Percentiles rank a stretch among this genome's conserved stretches.
phyloP scores from a whole-genome alignment of 64 coral and sea anemone species.

The Dendrophyllia cribrosa region DNA sequence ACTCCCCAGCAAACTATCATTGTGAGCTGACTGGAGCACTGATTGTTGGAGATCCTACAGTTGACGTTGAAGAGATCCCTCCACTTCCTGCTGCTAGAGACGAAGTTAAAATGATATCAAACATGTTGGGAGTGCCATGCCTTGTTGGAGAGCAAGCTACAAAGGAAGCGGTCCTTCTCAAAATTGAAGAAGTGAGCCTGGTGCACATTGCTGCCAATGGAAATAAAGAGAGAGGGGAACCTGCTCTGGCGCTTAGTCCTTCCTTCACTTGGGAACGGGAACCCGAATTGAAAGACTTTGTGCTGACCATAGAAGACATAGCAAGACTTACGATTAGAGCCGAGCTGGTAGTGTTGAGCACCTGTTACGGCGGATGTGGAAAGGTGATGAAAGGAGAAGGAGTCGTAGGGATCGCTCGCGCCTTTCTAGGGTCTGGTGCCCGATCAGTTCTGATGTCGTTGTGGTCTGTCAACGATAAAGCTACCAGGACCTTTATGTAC shows the following conservation, averaged over 20 bases:
- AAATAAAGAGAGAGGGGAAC: constrained; percentile 1
- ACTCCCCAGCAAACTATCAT: background rate
- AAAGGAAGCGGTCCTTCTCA: background rate
- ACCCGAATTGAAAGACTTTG: background rate
- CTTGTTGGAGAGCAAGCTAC: constrained; percentile 40
- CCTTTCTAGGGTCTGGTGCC: constrained; percentile 22
- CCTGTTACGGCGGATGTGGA: constrained; percentile 5
- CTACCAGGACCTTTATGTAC: background rate
- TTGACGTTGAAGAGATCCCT: background rate
- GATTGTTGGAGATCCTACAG: constrained; percentile 43
- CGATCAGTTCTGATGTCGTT: background rate
- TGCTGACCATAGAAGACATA: constrained; percentile 16
- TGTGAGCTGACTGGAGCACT: background rate
- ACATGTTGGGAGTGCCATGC: background rate
- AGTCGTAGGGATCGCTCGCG: background rate
- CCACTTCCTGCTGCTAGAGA: background rate
- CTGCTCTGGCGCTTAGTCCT: background rate
- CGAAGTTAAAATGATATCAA: constrained; percentile 8
- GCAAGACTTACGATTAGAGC: background rate
- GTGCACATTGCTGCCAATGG: constrained; percentile 37
- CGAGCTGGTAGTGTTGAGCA: constrained; percentile 27
- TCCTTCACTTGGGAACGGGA: background rate
- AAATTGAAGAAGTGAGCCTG: background rate
- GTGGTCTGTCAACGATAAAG: background rate
- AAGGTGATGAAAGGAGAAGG: background rate